Conservation (phyloP, 2,113 vertebrate genomes). For the Spheniscus mendiculus region DNA sequence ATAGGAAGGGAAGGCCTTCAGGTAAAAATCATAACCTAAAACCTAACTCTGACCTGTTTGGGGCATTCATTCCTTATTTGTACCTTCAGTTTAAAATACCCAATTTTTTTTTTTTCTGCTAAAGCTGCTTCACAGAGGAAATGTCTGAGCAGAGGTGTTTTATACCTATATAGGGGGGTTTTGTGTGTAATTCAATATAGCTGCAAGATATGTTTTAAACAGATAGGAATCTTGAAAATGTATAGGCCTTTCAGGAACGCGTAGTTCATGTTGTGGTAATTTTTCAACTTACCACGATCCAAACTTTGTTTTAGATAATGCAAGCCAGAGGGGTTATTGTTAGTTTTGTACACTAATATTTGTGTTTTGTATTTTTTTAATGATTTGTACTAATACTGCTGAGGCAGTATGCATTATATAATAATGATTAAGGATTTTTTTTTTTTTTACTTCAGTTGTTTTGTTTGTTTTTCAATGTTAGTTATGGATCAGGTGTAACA, state of each 20-base stretch:
- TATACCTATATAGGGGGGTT: background rate
- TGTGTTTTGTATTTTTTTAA: background rate
- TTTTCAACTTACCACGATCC: background rate
- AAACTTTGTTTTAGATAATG: background rate
- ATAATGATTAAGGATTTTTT: background rate
- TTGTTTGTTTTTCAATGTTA: background rate
- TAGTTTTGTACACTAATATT: background rate
- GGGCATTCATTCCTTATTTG: background rate
- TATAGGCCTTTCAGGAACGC: background rate
- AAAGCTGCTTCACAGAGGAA: background rate
- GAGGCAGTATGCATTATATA: conserved; percentile 14
- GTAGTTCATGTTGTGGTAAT: background rate
- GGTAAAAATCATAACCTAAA: background rate
- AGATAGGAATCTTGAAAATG: conserved; percentile 12
- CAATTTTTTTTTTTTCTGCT: background rate
- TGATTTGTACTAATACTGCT: background rate
- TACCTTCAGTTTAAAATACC: background rate
- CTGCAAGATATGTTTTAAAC: background rate
- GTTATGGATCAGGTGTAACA: background rate
- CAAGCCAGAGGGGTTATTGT: conserved; percentile 1
- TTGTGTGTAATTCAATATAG: background rate
- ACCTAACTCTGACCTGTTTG: background rate
- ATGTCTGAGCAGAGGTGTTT: background rate
- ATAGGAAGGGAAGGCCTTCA: background rate
- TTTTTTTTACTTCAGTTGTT: background rate